phyloP scores from a whole-genome alignment of 2,113 vertebrate genomes.

The Semicossyphus pulcher region DNA sequence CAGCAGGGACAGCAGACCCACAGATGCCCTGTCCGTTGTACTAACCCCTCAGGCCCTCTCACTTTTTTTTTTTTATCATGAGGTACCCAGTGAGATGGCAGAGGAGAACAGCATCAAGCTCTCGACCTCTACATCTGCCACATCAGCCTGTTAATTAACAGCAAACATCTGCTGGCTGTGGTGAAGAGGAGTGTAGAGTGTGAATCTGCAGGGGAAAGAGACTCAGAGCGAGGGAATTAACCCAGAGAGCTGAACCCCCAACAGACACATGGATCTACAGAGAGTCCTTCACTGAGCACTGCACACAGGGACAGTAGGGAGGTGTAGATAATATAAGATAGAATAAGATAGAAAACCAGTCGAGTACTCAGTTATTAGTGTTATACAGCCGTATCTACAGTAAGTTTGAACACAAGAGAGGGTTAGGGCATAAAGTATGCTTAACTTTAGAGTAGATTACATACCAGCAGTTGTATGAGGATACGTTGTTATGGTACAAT shows the following conservation, averaged over 20 bases:
- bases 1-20: not conserved
- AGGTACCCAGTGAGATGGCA: constrained; percentile 6
- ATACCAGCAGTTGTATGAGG: too few species aligned
- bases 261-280: not conserved
- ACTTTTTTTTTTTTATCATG: not conserved
- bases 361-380: too few species aligned
- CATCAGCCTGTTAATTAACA: constrained; percentile 51
- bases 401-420: too few species aligned
- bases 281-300: not conserved
- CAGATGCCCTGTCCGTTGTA: not conserved
- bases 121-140: constrained; percentile 43
- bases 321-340: too few species aligned
- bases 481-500: too few species aligned
- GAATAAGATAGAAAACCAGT: too few species aligned
- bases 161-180: constrained; percentile 46
- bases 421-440: too few species aligned
- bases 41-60: not conserved
- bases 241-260: not conserved
- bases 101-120: not conserved
- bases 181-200: constrained; percentile 1
- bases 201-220: not conserved
- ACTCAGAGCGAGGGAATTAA: constrained; percentile 1
- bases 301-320: not conserved
- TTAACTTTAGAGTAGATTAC: too few species aligned
- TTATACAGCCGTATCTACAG: not conserved